Base-by-base conservation (phyloP, 2,797 vertebrate genomes). In the Yasuhikotakia modesta region DNA sequence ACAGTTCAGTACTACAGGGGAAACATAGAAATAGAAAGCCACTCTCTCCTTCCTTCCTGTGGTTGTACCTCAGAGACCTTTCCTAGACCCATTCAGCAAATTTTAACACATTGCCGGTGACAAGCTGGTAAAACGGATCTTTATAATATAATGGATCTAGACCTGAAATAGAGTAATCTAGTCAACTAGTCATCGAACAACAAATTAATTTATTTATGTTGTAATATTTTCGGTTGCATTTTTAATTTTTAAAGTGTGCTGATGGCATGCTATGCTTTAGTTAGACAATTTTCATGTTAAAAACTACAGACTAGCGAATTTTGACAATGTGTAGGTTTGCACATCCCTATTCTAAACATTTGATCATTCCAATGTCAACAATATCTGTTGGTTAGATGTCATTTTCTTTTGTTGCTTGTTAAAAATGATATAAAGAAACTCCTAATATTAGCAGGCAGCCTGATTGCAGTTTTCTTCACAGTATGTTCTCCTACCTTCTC, bases 1-100 rank as follows among this genome's bases (percentile, higher is more conserved):
- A 11, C 48, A 39, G n/a, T 19, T 24, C 45, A 52, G 30, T 10
- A 61, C 5, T 24, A 14, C 58, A 12, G 19, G 12, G 4, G 2
- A 65, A 53, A 24, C 11, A 22, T 10, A 43, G 39, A 43, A 43
- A 30, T 60, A 16, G 24, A 13, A 27, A 30, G 24, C 21, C 5
- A 4, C 19, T 43, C 0, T 45, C 1, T 10, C 27, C 10, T 13
- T 64, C 1, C 13, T 73, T 53, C 10, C 30, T 53, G 16, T 55
- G 48, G 73, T 43, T 66, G 73, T 55, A 45, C 73, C 61, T 30
- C 73, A 75, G 32, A 52, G 61, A n/a, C 52, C 30, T 45, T 13
- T 65, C 11, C 16, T 75, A 14, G 48, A 48, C 19, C 61, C 16
- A 0, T 53, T 65, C 11, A 14, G 17, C 14, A 74, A 35, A 27